Evolutionary conservation across 37 sponge, comb jelly and placozoan genomes (phyloP).

Genomic region (Bolinopsis microptera): DNA sequence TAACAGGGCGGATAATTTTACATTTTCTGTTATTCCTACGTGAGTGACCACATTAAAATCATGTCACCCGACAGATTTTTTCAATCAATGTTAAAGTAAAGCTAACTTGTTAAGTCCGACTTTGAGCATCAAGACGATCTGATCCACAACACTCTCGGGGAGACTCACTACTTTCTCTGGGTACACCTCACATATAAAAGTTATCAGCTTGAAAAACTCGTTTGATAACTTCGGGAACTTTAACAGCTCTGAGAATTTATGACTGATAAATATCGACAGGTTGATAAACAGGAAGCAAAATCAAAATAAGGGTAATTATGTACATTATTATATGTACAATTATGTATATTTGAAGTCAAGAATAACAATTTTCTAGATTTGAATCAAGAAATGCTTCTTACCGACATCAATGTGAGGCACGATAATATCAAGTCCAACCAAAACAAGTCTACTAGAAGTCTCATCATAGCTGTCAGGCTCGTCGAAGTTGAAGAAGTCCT

Average conservation of each 20-base stretch:
- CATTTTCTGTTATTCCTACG: too few species aligned
- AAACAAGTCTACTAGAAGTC: conserved; percentile 28
- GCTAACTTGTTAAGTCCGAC: conserved; percentile 62
- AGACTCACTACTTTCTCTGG: conserved; percentile 42
- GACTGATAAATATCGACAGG: too few species aligned
- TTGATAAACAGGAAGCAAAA: neutral
- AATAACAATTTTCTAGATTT: too few species aligned
- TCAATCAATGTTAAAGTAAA: too few species aligned
- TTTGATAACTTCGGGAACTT: conserved; percentile 61
- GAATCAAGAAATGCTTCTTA: neutral
- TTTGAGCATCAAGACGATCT: conserved; percentile 58
- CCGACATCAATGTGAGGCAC: conserved; percentile 55
- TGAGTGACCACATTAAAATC: too few species aligned
- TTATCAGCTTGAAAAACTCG: conserved; percentile 59
- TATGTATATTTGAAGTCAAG: too few species aligned
- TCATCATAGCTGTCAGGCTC: conserved; percentile 40
- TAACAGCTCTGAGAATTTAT: conserved; percentile 28
- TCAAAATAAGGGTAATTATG: neutral
- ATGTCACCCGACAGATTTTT: too few species aligned
- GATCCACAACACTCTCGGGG: conserved; percentile 38
- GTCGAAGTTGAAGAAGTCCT: conserved; percentile 51
- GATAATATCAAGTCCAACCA: conserved; percentile 49
- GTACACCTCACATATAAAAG: conserved; percentile 62
- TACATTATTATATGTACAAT: too few species aligned
- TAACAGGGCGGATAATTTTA: too few species aligned